phyloP scores from a whole-genome alignment of 1,140 invertebrate species.

The Danaus melanippus region DNA sequence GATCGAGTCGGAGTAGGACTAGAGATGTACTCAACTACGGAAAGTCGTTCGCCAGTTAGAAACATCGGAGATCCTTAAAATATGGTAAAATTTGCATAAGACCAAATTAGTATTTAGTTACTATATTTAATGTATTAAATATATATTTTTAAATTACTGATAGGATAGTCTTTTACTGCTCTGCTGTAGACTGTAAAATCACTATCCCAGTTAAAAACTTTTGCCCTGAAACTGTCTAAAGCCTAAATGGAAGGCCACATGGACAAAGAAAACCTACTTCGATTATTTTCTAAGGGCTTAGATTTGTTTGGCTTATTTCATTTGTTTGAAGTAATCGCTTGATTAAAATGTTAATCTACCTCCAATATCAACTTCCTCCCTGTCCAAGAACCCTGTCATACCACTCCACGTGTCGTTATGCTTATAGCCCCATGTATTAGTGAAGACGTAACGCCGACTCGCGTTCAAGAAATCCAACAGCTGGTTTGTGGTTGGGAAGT shows the following conservation, averaged over 20 bases:
- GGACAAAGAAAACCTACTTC: neutral
- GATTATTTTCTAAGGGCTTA: neutral
- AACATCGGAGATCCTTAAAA: slow-evolving; percentile 74
- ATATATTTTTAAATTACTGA: too few relatives aligned
- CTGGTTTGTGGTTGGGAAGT: slow-evolving; percentile 73
- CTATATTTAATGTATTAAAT: too few relatives aligned
- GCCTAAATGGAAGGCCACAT: neutral
- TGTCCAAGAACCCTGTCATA: slow-evolving; percentile 75
- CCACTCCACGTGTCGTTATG: slow-evolving; percentile 73
- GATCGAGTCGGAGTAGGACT: slow-evolving; percentile 75
- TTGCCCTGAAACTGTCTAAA: too few relatives aligned
- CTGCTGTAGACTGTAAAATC: too few relatives aligned
- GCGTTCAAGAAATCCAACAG: slow-evolving; percentile 74
- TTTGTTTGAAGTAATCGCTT: too few relatives aligned
- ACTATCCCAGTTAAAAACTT: too few relatives aligned
- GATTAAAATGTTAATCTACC: slow-evolving; percentile 41
- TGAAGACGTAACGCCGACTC: slow-evolving; percentile 67
- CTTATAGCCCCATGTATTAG: slow-evolving; percentile 74
- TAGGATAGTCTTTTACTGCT: too few relatives aligned
- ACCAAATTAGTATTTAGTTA: too few relatives aligned
- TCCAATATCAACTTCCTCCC: slow-evolving; percentile 75
- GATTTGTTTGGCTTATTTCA: neutral
- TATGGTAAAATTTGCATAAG: slow-evolving; percentile 1
- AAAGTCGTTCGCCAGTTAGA: slow-evolving; percentile 73
- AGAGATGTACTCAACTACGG: slow-evolving; percentile 75